A percentile compares a stretch with the other conserved stretches of the same genome.
Evolutionary conservation across 1,140 invertebrate species (phyloP).

Genomic region (Gyrodactylus salaris): DNA sequence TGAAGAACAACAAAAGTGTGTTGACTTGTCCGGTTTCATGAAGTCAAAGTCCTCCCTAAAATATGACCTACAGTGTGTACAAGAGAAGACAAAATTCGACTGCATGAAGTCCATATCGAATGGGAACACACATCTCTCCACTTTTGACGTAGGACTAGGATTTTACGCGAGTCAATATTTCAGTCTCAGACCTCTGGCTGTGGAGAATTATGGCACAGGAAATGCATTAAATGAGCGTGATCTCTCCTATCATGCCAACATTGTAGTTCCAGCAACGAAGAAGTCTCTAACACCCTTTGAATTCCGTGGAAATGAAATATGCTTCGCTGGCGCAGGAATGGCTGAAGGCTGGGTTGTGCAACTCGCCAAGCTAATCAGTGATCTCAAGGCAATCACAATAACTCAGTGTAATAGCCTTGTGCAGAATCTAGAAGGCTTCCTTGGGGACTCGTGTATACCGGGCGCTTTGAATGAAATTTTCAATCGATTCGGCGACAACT

Average conservation of each 20-base stretch:
- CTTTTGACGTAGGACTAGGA: conserved; percentile 15
- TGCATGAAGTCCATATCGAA: conserved; percentile 43
- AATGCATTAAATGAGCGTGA: background rate
- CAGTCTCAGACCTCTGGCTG: background rate
- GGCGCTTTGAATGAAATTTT: conserved; percentile 59
- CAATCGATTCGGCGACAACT: conserved; percentile 58
- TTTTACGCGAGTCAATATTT: conserved; percentile 5
- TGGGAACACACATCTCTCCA: conserved; percentile 28
- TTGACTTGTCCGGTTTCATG: conserved; percentile 53
- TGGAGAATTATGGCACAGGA: conserved; percentile 3
- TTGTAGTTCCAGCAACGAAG: background rate
- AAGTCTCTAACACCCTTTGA: background rate
- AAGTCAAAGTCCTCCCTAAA: conserved; percentile 30
- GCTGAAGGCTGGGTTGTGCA: conserved; percentile 69
- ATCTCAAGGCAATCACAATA: conserved; percentile 32
- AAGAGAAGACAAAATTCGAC: conserved; percentile 42
- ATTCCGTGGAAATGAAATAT: background rate
- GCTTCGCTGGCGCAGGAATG: conserved; percentile 33
- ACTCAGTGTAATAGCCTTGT: conserved; percentile 61
- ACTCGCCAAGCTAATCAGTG: conserved; percentile 43
- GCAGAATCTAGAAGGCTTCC: conserved; percentile 46
- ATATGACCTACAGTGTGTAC: conserved; percentile 34
- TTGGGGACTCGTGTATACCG: conserved; percentile 50
- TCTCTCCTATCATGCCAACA: background rate
- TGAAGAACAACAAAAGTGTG: conserved; percentile 54